Conservation (phyloP, 2,797 vertebrate species). For the Sitta carolinensis region DNA sequence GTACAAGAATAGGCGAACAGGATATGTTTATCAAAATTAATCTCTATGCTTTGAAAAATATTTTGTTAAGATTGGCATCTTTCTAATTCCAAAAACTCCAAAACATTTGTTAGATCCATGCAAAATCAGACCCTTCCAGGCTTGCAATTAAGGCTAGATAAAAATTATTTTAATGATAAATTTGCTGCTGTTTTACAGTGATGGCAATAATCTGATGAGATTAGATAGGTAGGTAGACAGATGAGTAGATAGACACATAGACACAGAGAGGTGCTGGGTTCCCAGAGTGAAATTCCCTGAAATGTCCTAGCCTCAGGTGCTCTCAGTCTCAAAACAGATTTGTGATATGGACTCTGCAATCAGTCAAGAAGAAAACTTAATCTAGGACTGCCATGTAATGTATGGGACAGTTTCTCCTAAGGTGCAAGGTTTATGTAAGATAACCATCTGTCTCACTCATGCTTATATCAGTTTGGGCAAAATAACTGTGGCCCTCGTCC, state of each 20-base stretch:
- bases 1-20: background rate
- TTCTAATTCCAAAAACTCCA: background rate
- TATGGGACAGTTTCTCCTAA: conserved; percentile 8
- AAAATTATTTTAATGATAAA: background rate
- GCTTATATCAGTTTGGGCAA: background rate
- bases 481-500: background rate
- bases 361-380: conserved; percentile 20
- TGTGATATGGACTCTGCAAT: background rate
- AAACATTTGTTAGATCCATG: background rate
- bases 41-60: background rate
- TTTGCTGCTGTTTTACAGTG: background rate
- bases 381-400: conserved; percentile 2
- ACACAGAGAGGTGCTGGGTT: background rate
- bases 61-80: background rate
- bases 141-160: background rate
- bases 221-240: background rate
- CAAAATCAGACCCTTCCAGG: background rate
- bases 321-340: background rate
- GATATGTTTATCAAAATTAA: background rate
- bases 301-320: background rate
- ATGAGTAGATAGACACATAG: background rate
- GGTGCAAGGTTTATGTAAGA: conserved; percentile 32
- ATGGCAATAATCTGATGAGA: background rate
- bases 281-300: background rate
- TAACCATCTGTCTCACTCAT: conserved; percentile 1